Percentiles rank a stretch among this genome's conserved stretches.
These are phyloP conservation scores for Zaprionus vittiger DNA, from an alignment of 1,140 invertebrate genomes.

Conservation along the genomic window DNA sequence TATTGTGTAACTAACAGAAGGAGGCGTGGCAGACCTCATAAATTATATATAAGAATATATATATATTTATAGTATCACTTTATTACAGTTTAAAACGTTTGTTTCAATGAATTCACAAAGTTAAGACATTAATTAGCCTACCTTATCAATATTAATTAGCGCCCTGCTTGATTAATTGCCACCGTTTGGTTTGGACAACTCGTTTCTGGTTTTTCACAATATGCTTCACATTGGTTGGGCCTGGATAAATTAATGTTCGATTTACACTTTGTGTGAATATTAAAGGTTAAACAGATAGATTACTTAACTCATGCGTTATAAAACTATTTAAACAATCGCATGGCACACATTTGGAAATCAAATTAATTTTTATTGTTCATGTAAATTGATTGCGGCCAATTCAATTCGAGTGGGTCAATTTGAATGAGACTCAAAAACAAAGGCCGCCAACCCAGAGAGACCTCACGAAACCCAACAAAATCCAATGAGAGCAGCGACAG, in stretches of 20 bases:
- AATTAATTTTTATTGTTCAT: constrained; percentile 21
- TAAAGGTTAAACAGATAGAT: constrained; percentile 26
- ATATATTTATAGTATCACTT: background rate
- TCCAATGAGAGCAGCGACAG: background rate
- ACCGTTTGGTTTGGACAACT: constrained; percentile 1
- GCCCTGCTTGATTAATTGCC: constrained; percentile 23
- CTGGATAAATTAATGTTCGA: constrained; percentile 5
- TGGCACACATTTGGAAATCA: constrained; percentile 5
- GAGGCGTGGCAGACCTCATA: too few species aligned
- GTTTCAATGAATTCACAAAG: background rate
- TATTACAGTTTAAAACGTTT: background rate
- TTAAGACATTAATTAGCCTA: background rate
- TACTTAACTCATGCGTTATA: constrained; percentile 25
- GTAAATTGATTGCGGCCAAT: constrained; percentile 24
- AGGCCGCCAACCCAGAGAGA: constrained; percentile 22
- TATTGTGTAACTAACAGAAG: too few species aligned
- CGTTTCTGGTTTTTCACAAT: constrained; percentile 6
- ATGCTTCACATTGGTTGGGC: background rate
- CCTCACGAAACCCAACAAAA: background rate
- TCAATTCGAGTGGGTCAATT: constrained; percentile 24
- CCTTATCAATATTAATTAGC: constrained; percentile 3
- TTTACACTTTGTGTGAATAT: background rate
- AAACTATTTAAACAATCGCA: constrained; percentile 8
- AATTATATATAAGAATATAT: too few species aligned
- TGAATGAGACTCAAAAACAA: constrained; percentile 13